Evolutionary conservation across 2,888 invertebrate species (phyloP).

Genomic region (Pyralis farinalis): DNA sequence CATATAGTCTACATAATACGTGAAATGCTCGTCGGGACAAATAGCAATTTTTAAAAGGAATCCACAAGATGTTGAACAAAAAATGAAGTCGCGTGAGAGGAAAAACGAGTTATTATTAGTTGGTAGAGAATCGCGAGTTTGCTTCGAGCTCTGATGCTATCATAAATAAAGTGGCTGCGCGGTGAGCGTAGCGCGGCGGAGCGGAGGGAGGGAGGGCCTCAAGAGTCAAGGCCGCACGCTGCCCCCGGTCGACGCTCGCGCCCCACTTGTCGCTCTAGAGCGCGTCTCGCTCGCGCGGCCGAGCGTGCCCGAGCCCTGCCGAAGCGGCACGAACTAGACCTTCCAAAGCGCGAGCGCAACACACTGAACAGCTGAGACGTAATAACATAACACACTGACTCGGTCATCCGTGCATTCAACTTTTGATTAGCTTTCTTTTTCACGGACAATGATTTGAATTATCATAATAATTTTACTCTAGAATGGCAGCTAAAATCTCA

Average conservation of each 20-base stretch:
- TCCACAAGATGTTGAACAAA: constrained; percentile 41
- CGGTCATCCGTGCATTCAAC: constrained; percentile 81
- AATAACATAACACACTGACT: constrained; percentile 81
- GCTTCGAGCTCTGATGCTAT: constrained; percentile 74
- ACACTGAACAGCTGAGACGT: constrained; percentile 76
- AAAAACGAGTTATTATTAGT: constrained; percentile 79
- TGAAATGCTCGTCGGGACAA: not conserved
- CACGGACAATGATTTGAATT: constrained; percentile 57
- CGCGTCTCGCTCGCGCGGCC: constrained; percentile 56
- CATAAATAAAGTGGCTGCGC: constrained; percentile 77
- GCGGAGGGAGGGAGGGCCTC: constrained; percentile 37
- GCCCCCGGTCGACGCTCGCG: constrained; percentile 90
- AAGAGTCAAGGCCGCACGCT: constrained; percentile 89
- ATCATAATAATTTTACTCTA: constrained; percentile 27
- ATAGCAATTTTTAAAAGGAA: constrained; percentile 31
- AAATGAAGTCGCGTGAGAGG: constrained; percentile 74
- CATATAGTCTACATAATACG: too few relatives aligned
- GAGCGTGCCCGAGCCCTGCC: constrained; percentile 51
- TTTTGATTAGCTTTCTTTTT: constrained; percentile 79
- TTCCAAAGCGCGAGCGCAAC: constrained; percentile 75
- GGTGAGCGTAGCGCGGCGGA: constrained; percentile 53
- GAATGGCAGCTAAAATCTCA: not conserved
- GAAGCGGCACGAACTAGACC: constrained; percentile 75
- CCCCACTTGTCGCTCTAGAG: constrained; percentile 68
- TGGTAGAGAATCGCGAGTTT: constrained; percentile 68